These are phyloP conservation scores for Tetragnatha montana DNA, from an alignment of 2,888 invertebrate species.

Conservation along the genomic window DNA sequence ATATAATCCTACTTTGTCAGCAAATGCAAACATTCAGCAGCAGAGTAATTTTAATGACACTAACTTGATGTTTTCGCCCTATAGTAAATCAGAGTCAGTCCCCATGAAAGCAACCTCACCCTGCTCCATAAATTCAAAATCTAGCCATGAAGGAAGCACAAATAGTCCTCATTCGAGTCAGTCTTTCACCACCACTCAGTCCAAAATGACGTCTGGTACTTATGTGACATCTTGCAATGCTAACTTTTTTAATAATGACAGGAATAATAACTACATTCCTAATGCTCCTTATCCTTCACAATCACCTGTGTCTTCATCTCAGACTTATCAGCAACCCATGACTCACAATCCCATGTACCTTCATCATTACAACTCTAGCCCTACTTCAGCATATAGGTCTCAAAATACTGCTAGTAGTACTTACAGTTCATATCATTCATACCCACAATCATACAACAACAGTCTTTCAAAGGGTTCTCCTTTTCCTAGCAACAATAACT, in stretches of 20 bases:
- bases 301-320: neutral
- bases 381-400: constrained; percentile 14
- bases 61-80: constrained; percentile 11
- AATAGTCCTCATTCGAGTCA: neutral
- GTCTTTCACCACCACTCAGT: constrained; percentile 18
- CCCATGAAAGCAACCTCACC: neutral
- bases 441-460: constrained; percentile 23
- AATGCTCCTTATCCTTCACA: constrained; percentile 11
- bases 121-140: neutral
- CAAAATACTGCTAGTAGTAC: constrained; percentile 3
- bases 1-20: constrained; percentile 20
- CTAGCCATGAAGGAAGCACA: neutral
- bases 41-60: constrained; percentile 15
- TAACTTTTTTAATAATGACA: constrained; percentile 28
- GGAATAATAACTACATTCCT: constrained; percentile 40
- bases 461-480: neutral
- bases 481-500: constrained; percentile 20
- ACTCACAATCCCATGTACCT: constrained; percentile 18
- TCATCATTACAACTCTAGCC: constrained; percentile 9
- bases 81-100: neutral
- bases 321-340: constrained; percentile 5
- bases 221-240: constrained; percentile 39
- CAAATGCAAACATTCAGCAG: constrained; percentile 12
- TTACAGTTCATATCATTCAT: constrained; percentile 34
- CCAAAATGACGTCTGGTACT: constrained; percentile 39